A percentile compares a stretch with the other conserved stretches of the same genome.
Conservation (phyloP, 2,113 vertebrate genomes). For the Eolophus roseicapilla region DNA sequence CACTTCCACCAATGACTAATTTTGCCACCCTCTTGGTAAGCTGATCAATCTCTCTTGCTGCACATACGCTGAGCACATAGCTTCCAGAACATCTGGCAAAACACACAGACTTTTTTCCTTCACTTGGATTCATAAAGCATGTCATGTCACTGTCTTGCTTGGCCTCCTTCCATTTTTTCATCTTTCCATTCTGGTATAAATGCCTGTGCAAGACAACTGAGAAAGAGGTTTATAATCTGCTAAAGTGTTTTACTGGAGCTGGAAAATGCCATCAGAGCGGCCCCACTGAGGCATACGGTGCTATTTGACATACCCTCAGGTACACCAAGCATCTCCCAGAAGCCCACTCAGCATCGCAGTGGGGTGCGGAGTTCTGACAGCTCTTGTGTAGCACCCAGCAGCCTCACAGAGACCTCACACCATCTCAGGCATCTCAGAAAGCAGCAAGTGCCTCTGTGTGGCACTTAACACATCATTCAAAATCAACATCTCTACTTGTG, state of each 20-base stretch:
- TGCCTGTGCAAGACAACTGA: neutral
- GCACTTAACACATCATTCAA: neutral
- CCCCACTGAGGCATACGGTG: fast-evolving
- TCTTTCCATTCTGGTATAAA: neutral
- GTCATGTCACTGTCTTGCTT: conserved; percentile 14
- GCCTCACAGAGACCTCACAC: neutral
- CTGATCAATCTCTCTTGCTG: neutral
- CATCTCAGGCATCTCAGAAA: neutral
- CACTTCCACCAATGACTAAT: conserved; percentile 22
- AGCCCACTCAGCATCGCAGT: fast-evolving
- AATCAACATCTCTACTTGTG: neutral
- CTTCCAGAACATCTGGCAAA: conserved; percentile 23
- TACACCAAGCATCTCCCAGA: neutral
- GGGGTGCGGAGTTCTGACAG: fast-evolving
- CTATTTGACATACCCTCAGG: neutral
- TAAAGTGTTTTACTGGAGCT: neutral
- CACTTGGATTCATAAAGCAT: neutral
- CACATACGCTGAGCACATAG: conserved; percentile 17
- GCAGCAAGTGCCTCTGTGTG: neutral
- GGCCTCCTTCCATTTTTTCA: neutral
- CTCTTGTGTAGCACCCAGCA: neutral
- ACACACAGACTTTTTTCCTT: neutral
- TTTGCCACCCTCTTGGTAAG: conserved; percentile 11
- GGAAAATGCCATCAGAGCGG: fast-evolving
- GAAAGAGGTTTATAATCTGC: neutral